Base-by-base conservation (phyloP, 2,888 invertebrate genomes). In the Tethea ocularis region DNA sequence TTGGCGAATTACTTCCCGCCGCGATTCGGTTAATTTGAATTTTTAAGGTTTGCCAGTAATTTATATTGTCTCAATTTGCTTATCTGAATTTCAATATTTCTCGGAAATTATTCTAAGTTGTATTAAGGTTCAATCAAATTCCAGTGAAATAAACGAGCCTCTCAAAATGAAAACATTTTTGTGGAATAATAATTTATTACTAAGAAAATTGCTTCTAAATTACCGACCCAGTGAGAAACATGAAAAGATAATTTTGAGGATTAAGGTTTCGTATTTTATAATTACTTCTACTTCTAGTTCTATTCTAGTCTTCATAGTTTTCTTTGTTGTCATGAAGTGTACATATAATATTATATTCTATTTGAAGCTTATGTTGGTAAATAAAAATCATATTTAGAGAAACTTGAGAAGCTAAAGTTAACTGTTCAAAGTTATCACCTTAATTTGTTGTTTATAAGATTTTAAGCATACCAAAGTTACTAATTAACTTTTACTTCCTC, bases 21-120 rank as follows among this genome's bases (percentile, higher is more conserved):
- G 53, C 33, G 20, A 46, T 46, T 53, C 29, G 10, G 20, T 33
- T 53, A 53, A 54, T 54, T 54, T 54, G 24, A 17, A 36, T 54
- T 54, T 54, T 33, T 54, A 22, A 13, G 17, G 20, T 8, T 20
- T 20, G 13, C 29, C 54, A 22, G 54, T 54, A 33, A 54, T 54
- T 33, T 20, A 17, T 33, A 22, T 54, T 53, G 53, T 52, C 54
- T 33, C 54, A 46, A 46, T 46, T 46, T 46, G 46, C 46, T 7
- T 7, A 46, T 46, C 46, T 13, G 20, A 17, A 33, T 54, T 54
- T 36, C 22, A 54, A 54, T 54, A 36, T 33, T 54, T 22, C 22
- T 11, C 33, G 26, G 36, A 54, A 46, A 46, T 46, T 10, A 54
- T 20, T 20, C 54, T 54, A 26, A 33, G 13, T 20, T 20, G 2